These are phyloP conservation scores for Thereva unica DNA, from an alignment of 2,888 invertebrate species.

Conservation along the genomic window DNA sequence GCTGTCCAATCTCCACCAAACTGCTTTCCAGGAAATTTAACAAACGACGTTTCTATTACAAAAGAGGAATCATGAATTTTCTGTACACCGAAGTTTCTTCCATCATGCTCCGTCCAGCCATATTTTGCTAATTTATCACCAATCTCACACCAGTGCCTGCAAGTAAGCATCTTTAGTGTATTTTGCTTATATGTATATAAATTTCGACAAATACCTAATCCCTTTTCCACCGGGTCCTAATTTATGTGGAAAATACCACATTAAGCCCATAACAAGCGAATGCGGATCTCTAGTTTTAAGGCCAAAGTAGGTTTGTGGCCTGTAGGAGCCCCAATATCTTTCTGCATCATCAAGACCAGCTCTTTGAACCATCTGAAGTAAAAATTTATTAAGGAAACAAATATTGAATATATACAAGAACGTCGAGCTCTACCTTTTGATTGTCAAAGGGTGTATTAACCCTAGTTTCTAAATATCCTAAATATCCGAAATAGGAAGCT, in stretches of 20 bases:
- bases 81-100: constrained; percentile 88
- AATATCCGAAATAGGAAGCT: constrained; percentile 75
- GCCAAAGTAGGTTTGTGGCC: constrained; percentile 87
- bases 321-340: constrained; percentile 92
- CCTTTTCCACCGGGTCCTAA: constrained; percentile 73
- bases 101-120: constrained; percentile 94
- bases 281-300: constrained; percentile 86
- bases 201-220: constrained; percentile 62
- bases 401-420: background rate
- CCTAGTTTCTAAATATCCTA: constrained; percentile 84
- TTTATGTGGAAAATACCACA: constrained; percentile 89
- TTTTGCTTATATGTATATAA: constrained; percentile 9
- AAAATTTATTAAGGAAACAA: background rate
- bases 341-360: constrained; percentile 75
- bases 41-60: constrained; percentile 80
- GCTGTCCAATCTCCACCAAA: constrained; percentile 95
- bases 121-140: constrained; percentile 78
- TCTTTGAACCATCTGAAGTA: constrained; percentile 67
- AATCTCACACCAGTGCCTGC: constrained; percentile 91
- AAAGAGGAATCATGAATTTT: constrained; percentile 81
- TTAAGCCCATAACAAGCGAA: constrained; percentile 89
- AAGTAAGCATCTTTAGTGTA: constrained; percentile 38
- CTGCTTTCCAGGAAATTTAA: constrained; percentile 78
- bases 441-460: constrained; percentile 84
- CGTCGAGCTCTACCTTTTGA: constrained; percentile 64